A percentile compares a stretch with the other conserved stretches of the same genome.
Evolutionary conservation across 2,113 vertebrate species (phyloP).

Genomic region (Sebastes schlegelii): DNA sequence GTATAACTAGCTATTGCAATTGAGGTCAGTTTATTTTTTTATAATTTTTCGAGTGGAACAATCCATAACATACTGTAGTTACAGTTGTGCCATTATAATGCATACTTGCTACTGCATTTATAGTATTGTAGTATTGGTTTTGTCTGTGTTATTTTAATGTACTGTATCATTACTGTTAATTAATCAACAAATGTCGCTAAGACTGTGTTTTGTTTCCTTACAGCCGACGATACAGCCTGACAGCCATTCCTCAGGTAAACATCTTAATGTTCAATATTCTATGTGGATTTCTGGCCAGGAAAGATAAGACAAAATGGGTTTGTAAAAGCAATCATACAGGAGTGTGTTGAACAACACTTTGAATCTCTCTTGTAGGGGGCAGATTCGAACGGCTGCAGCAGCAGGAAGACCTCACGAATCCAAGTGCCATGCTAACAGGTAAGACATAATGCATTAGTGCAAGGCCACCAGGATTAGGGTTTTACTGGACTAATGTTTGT

Average conservation of each 20-base stretch:
- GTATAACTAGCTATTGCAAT: background rate
- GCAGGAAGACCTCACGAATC: background rate
- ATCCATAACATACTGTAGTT: no score
- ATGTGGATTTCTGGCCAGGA: background rate
- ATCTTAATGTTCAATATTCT: background rate
- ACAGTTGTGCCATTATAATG: background rate
- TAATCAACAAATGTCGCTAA: background rate
- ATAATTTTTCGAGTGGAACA: background rate
- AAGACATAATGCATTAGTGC: background rate
- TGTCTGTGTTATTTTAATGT: background rate
- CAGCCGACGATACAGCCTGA: background rate
- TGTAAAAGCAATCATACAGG: background rate
- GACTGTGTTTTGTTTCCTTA: conserved; percentile 20
- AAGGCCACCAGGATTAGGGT: background rate
- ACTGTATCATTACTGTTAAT: background rate
- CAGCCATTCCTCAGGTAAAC: conserved; percentile 21
- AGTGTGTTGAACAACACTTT: background rate
- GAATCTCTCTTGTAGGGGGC: background rate
- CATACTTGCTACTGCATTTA: background rate
- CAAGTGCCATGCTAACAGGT: conserved; percentile 73
- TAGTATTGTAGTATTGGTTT: background rate
- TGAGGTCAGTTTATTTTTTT: background rate
- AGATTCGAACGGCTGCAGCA: background rate
- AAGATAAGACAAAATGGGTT: background rate
- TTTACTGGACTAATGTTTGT: background rate